Base-by-base conservation (phyloP, 1,140 invertebrate species). In the Chymomyza costata region DNA sequence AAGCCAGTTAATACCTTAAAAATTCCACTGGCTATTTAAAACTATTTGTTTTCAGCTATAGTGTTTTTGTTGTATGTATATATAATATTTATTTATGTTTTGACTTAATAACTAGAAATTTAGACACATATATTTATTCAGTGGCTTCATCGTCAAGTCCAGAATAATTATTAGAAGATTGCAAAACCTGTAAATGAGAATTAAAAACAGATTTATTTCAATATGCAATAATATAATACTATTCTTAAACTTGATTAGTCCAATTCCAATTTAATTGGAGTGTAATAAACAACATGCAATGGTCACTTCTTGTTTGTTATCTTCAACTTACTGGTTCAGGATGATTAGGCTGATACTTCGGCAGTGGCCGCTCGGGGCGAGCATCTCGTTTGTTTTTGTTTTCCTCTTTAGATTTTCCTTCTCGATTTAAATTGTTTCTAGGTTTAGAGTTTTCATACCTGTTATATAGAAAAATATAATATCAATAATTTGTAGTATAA, bases 51-150 rank as follows among this genome's bases (percentile, higher is more conserved):
- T n/a, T n/a, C n/a, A n/a, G n/a, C n/a, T n/a, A n/a, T n/a, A n/a
- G n/a, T n/a, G n/a, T n/a, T n/a, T 37, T 47, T 15, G 32, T 32
- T 37, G 6, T 38, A 31, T 55, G 25, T 13, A 21, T 30, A 35
- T 5, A 54, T 47, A 58, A 34, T 73, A 73, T 60, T 56, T 65
- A 74, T 54, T 65, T 39, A 38, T 55, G 54, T 18, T 45, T 65
- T 74, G 49, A 58, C 49, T 62, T 32, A 46, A 56, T 65, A 61
- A 61, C 65, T 55, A 65, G 60, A 74, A 76, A 65, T 55, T 38
- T 38, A 38, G 35, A 38, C 14, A 38, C 35, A 15, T 10, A 15
- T 8, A 34, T 39, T 44, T 56, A 56, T 3, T 60, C 57, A 14
- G 49, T 40, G 25, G 25, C 57, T 16, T 60, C 57, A 14, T 60